phyloP scores from a whole-genome alignment of 1,140 invertebrate genomes.

The Drosophila kepulauana region DNA sequence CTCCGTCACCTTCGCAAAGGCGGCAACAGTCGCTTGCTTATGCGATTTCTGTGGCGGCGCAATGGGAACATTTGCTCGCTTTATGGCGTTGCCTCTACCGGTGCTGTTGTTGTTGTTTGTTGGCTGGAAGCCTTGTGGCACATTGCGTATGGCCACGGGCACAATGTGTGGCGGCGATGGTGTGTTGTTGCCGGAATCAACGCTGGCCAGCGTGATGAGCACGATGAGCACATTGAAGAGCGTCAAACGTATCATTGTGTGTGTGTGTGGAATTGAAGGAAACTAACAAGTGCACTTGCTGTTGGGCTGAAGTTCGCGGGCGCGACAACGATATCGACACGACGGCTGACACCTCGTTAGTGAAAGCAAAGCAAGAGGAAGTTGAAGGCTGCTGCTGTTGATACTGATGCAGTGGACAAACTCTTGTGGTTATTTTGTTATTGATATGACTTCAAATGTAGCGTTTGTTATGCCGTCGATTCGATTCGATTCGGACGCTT shows the following conservation, averaged over 20 bases:
- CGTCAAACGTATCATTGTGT: constrained; percentile 67
- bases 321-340: constrained; percentile 38
- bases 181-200: constrained; percentile 73
- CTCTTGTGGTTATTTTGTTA: not conserved
- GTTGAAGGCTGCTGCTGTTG: not conserved
- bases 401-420: not conserved
- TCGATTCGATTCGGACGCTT: constrained; percentile 43
- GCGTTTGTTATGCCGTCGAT: constrained; percentile 42
- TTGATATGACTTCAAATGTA: constrained; percentile 34
- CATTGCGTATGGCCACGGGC: constrained; percentile 17
- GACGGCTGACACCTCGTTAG: constrained; percentile 30
- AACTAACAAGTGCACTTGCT: constrained; percentile 38
- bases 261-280: not conserved
- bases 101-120: constrained; percentile 28
- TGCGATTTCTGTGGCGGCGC: not conserved
- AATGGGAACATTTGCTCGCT: constrained; percentile 45
- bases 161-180: not conserved
- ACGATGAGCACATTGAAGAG: constrained; percentile 45
- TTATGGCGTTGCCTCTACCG: constrained; percentile 26
- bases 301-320: constrained; percentile 35
- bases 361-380: constrained; percentile 38
- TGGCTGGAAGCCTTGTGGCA: constrained; percentile 38
- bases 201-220: constrained; percentile 67
- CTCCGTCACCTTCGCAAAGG: not conserved
- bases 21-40: not conserved